phyloP scores from a whole-genome alignment of 2,113 vertebrate species.

The Fulica atra region DNA sequence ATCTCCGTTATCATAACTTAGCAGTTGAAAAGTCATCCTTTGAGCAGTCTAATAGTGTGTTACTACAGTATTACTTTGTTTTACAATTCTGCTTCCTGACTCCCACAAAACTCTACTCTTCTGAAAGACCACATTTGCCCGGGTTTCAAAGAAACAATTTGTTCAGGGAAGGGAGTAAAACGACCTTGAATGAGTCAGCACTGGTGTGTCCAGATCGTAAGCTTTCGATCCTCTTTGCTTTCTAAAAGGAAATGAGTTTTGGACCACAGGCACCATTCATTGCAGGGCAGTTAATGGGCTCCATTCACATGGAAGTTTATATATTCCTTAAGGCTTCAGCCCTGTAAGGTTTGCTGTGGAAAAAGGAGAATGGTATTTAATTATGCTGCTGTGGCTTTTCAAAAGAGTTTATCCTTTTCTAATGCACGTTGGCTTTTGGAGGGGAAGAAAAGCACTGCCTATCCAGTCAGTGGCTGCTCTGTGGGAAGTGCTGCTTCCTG shows the following conservation, averaged over 20 bases:
- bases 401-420: constrained; percentile 42
- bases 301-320: constrained; percentile 62
- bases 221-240: background rate
- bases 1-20: background rate
- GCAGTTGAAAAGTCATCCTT: background rate
- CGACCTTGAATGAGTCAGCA: constrained; percentile 53
- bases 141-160: constrained; percentile 20
- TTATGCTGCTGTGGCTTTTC: constrained; percentile 32
- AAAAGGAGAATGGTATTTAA: constrained; percentile 44
- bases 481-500: background rate
- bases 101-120: background rate
- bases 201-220: background rate
- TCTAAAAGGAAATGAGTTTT: constrained; percentile 15
- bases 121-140: background rate
- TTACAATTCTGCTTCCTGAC: background rate
- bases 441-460: background rate
- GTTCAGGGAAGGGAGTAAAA: background rate
- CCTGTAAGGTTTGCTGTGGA: constrained; percentile 13
- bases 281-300: constrained; percentile 17
- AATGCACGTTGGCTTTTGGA: background rate
- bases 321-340: constrained; percentile 38
- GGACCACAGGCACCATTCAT: constrained; percentile 26
- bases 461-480: background rate
- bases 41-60: background rate
- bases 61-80: background rate